Base-by-base conservation (phyloP, 2,113 vertebrate genomes). In the Scortum barcoo region DNA sequence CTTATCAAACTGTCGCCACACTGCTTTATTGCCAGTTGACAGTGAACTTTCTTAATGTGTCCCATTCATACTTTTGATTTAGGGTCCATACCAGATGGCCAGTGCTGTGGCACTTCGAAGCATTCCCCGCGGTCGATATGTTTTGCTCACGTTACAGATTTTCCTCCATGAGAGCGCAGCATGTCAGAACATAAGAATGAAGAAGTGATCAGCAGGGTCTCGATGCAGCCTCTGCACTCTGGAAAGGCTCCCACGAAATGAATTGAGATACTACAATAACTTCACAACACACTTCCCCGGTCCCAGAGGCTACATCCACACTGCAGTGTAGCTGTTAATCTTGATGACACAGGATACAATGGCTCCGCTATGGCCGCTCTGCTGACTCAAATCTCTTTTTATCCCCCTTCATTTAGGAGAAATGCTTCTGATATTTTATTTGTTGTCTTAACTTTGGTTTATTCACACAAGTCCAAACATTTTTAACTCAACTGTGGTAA, bases 311-410 rank as follows among this genome's bases (percentile, higher is more conserved):
- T 73, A 50, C 85, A 82, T 90, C 61, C 72, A 84, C 40, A 62
- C 85, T 42, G 2, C 63, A 71, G 75, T 16, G 67, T n/a, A 42
- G 90, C 87, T 82, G 90, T 93, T 92, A 89, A 92, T 93, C 91
- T 90, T 84, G 61, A 88, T 72, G 79, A 85, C 57, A 86, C 82
- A 76, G 69, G 69, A 86, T 80, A 66, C 66, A 82, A 81, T 20
- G 88, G 86, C 86, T 92, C 89, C 72, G n/a, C 82, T 53, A 66
- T 83, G 90, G 88, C 92, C 90, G 77, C 69, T 30, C 61, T 19
- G 75, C 0, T 56, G 79, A 76, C 76, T 73, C 20, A 76, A 53
- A 83, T 84, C 80, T 72, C 51, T 36, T n/a, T 71, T 83, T 76
- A n/a, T n/a, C 40, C 33, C 9, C 67, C 61, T 76, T 38, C 53